These are phyloP conservation scores for Drosophila dives DNA, from an alignment of 2,888 invertebrate genomes.

Conservation along the genomic window DNA sequence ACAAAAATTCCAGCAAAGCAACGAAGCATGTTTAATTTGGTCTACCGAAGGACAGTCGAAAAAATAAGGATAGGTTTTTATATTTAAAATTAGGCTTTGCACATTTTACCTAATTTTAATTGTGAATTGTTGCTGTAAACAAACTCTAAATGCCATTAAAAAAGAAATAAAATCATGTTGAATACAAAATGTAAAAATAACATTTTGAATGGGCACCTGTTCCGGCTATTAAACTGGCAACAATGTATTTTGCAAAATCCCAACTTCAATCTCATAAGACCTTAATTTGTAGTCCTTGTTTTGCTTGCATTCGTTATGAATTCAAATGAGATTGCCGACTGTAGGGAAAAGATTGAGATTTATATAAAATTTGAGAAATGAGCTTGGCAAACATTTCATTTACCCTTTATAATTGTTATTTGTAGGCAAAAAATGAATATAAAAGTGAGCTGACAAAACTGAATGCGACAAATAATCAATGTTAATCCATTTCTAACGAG, in stretches of 20 bases:
- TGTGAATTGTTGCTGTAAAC: background rate
- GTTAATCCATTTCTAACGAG: constrained; percentile 79
- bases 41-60: constrained; percentile 19
- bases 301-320: constrained; percentile 60
- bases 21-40: constrained; percentile 44
- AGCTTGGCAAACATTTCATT: constrained; percentile 28
- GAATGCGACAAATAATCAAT: constrained; percentile 66
- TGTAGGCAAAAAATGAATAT: constrained; percentile 7
- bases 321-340: constrained; percentile 61
- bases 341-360: constrained; percentile 48
- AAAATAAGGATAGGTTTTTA: background rate
- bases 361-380: constrained; percentile 49
- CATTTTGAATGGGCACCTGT: background rate
- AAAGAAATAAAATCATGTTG: background rate
- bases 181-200: background rate
- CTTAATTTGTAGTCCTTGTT: constrained; percentile 29
- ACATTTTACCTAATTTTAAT: background rate
- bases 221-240: background rate
- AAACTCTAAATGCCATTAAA: background rate
- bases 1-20: constrained; percentile 26
- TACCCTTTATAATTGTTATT: constrained; percentile 61
- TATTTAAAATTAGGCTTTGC: background rate
- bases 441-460: constrained; percentile 1
- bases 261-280: constrained; percentile 16
- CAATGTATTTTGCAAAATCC: background rate